Base-by-base conservation (phyloP, 2,888 invertebrate species). In the Mesorhabditis spiculigera region DNA sequence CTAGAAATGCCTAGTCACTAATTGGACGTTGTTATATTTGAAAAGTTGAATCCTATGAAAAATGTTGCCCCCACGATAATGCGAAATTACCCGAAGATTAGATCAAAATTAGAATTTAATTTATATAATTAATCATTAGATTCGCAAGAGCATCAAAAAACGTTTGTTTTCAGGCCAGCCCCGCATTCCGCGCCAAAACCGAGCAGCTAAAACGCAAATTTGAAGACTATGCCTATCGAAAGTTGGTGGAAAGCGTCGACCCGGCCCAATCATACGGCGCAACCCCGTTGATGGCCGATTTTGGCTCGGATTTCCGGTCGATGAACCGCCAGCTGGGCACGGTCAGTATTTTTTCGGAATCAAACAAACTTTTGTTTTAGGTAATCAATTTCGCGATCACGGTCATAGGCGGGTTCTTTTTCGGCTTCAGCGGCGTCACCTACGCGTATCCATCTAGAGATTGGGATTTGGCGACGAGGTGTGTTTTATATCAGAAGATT, bases 331-430 rank as follows among this genome's bases (percentile, higher is more conserved):
- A 77, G 50, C 61, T 74, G 67, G 75, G 10, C 10, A 50, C 58
- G 58, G 58, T 50, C n/a, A 50, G 58, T 50, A 13, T n/a, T 13
- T 50, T n/a, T 50, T 50, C 10, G n/a, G n/a, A 1, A 50, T n/a
- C 58, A 50, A 50, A 50, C 8, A 13, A 10, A 50, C 8, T 50
- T 50, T 50, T 50, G 8, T 50, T 95, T 81, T 94, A 94, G 0
- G 91, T 96, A 66, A 90, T 91, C 43, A 96, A 97, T 86, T 95
- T 96, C 85, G 89, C 96, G n/a, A 89, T 96, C 75, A 95, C 96
- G 1, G 93, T 97, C 61, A 90, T 91, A 69, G 93, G 95, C 74
- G 94, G 95, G n/a, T 97, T 97, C 88, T 90, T 92, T 16, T 96
- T 97, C 89, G 95, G 95, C 70, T 96, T 95, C 87, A 90, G 92